phyloP scores from a whole-genome alignment of 1,140 invertebrate genomes.

The Nymphalis io region DNA sequence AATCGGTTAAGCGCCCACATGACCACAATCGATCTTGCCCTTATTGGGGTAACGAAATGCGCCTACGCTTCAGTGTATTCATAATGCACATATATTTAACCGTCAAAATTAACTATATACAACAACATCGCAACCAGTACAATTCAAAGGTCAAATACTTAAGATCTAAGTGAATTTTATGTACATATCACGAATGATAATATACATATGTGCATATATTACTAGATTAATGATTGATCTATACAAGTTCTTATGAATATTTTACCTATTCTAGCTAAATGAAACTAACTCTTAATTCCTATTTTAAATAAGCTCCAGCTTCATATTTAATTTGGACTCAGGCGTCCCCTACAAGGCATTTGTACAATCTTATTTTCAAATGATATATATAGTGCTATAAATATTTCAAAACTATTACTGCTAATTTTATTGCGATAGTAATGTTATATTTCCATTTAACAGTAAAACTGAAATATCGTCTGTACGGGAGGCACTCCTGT shows the following conservation, averaged over 20 bases:
- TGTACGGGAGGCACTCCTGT: conserved; percentile 59
- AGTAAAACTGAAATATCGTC: conserved; percentile 56
- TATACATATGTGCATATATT: too few relatives aligned
- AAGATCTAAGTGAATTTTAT: not conserved
- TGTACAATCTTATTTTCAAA: too few relatives aligned
- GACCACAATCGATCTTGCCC: conserved; percentile 66
- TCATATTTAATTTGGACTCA: too few relatives aligned
- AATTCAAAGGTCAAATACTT: not conserved
- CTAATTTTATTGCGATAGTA: not conserved
- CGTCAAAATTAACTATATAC: not conserved
- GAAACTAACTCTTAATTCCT: too few relatives aligned
- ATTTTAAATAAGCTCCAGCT: too few relatives aligned
- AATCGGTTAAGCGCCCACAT: conserved; percentile 65
- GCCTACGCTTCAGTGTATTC: conserved; percentile 51
- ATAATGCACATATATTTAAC: conserved; percentile 3
- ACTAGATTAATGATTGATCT: too few relatives aligned
- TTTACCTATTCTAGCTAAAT: too few relatives aligned
- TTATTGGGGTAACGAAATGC: conserved; percentile 59
- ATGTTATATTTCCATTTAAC: conserved; percentile 60
- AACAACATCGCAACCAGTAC: not conserved
- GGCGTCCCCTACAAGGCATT: too few relatives aligned
- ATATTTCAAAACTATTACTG: not conserved
- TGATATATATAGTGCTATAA: too few relatives aligned
- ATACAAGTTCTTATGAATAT: too few relatives aligned
- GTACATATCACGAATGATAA: too few relatives aligned